These are phyloP conservation scores for Hyles euphorbiae DNA, from an alignment of 1,140 invertebrate species.

Conservation along the genomic window DNA sequence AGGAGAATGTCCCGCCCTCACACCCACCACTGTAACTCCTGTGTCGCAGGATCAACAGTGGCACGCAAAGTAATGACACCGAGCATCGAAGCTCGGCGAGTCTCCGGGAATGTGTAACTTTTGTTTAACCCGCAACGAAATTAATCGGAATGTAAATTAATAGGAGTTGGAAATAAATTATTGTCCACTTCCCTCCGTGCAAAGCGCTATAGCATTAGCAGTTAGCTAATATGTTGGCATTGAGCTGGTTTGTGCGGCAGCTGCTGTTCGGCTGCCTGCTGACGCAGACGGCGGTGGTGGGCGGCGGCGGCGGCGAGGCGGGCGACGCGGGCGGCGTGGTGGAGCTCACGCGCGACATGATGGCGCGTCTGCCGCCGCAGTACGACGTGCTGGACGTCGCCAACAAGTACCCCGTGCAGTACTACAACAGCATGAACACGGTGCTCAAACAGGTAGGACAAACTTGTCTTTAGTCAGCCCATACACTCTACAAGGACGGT, in stretches of 20 bases:
- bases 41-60: too few relatives aligned
- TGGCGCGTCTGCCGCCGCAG: slow-evolving; percentile 80
- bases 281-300: slow-evolving; percentile 82
- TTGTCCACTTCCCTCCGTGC: too few relatives aligned
- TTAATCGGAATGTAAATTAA: too few relatives aligned
- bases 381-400: slow-evolving; percentile 82
- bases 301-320: slow-evolving; percentile 78
- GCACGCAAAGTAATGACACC: too few relatives aligned
- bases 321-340: slow-evolving; percentile 81
- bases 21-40: too few relatives aligned
- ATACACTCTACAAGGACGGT: too few relatives aligned
- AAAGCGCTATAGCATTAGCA: too few relatives aligned
- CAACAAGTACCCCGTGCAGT: slow-evolving; percentile 87
- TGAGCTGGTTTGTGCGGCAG: slow-evolving; percentile 51
- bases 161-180: too few relatives aligned
- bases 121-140: too few relatives aligned
- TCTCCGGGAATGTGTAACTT: too few relatives aligned
- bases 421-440: slow-evolving; percentile 95
- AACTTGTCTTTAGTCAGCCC: background rate
- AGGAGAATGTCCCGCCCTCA: too few relatives aligned
- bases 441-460: slow-evolving; percentile 82
- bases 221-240: background rate
- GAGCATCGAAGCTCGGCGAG: too few relatives aligned
- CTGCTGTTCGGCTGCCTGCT: slow-evolving; percentile 84
- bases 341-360: slow-evolving; percentile 83